Percentiles rank a stretch among this genome's conserved stretches.
phyloP scores from a whole-genome alignment of 2,797 vertebrate genomes.

The Meriones psammophilus region DNA sequence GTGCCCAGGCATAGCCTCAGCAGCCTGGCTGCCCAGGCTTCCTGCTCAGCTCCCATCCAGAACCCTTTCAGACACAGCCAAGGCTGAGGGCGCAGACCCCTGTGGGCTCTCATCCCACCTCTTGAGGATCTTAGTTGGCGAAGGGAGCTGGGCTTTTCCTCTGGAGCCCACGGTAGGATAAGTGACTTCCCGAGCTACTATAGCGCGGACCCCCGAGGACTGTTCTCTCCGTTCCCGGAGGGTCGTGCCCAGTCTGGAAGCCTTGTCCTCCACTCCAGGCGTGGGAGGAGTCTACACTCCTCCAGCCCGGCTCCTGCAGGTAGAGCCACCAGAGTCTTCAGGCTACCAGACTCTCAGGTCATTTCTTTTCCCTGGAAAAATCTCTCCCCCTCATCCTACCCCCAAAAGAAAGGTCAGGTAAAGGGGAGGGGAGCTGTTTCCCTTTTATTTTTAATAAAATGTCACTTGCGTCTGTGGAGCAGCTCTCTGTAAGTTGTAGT shows the following conservation, averaged over 20 bases:
- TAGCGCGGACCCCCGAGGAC: not conserved
- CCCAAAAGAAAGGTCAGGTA: constrained; percentile 85
- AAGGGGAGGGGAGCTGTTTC: constrained; percentile 84
- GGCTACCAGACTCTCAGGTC: not conserved
- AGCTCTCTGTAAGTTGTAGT: constrained; percentile 90
- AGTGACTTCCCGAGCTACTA: not conserved
- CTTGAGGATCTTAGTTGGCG: not conserved
- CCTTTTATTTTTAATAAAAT: constrained; percentile 93
- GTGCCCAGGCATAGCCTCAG: not conserved
- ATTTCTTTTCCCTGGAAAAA: constrained; percentile 76
- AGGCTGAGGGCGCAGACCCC: not conserved
- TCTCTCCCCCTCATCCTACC: constrained; percentile 72
- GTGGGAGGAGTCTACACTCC: not conserved
- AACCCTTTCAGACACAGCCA: not conserved
- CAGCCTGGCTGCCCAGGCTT: not conserved
- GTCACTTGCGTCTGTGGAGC: constrained; percentile 93
- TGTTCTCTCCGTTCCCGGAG: not conserved
- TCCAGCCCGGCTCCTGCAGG: not conserved
- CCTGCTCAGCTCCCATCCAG: not conserved
- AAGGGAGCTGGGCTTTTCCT: not conserved
- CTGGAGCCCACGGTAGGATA: not conserved
- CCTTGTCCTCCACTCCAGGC: not conserved
- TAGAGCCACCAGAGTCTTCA: not conserved
- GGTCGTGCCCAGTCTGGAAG: not conserved
- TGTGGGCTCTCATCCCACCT: not conserved